Base-by-base conservation (phyloP, 2,797 vertebrate species). In the Zalophus californianus region DNA sequence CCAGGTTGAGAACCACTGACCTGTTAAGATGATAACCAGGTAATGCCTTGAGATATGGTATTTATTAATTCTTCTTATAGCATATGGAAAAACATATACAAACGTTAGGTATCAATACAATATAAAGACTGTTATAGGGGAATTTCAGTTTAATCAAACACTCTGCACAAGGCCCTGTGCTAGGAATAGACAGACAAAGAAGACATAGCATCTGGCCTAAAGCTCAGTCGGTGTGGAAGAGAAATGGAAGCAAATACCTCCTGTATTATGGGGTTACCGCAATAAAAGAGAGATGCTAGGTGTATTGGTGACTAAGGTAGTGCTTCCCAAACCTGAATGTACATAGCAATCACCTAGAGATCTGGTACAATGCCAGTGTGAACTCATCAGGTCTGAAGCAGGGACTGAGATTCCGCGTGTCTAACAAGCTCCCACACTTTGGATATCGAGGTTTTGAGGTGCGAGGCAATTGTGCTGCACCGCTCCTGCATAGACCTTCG, bases 71-170 rank as follows among this genome's bases (percentile, higher is more conserved):
- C 92, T 84, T 93, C 70, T 84, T 62, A 44, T 3, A 25, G 29
- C 12, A 62, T n/a, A 66, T 66, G n/a, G 85, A 75, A 95, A 90
- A 95, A 79, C 1, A 88, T 62, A 73, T 18, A 72, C 18, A 70
- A 94, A 58, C 72, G 72, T 82, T 70, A 92, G 4, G 48, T 70
- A 90, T 79, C 73, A 90, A 20, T 29, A 91, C 4, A 91, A 44
- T 52, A 91, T 20, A 91, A 78, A 93, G 50, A 94, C 72, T 44
- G 77, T 58, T 80, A 60, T 4, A 91, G 16, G 50, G 50, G 44
- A 75, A 95, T 82, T 88, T 32, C 52, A 96, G 82, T n/a, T 87
- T 77, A 84, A 27, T 89, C 41, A 72, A 29, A 85, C 7, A 83
- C 3, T n/a, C 38, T 86, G n/a, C 70, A 78, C 20, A 38, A 64